These are phyloP conservation scores for Cybosia mesomella DNA, from an alignment of 2,888 invertebrate species.

Conservation along the genomic window DNA sequence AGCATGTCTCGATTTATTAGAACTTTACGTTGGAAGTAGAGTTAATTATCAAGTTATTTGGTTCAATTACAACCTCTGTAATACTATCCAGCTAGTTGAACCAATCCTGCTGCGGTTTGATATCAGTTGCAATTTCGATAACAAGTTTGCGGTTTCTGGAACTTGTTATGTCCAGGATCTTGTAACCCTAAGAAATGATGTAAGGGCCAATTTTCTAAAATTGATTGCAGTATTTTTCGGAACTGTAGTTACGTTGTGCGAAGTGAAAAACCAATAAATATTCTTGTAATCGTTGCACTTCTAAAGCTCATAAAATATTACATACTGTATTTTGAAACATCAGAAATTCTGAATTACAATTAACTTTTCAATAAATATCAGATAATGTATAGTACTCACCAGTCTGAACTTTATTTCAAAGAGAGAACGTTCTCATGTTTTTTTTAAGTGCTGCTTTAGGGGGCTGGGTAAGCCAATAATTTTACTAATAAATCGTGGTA, in stretches of 20 bases:
- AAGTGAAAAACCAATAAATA: constrained; percentile 40
- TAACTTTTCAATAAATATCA: constrained; percentile 37
- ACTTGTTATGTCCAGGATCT: constrained; percentile 39
- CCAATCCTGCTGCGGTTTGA: constrained; percentile 41
- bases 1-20: not conserved
- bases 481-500: constrained; percentile 26
- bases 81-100: constrained; percentile 32
- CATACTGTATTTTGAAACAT: constrained; percentile 19
- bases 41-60: constrained; percentile 28
- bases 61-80: constrained; percentile 32
- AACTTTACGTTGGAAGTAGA: constrained; percentile 9
- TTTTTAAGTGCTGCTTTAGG: no score
- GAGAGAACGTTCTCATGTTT: not conserved
- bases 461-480: constrained; percentile 15
- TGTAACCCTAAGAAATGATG: constrained; percentile 38
- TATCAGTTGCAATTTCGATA: constrained; percentile 45
- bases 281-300: constrained; percentile 36
- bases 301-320: constrained; percentile 40
- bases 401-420: constrained; percentile 28
- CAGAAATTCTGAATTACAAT: constrained; percentile 45
- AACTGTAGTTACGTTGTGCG: constrained; percentile 21
- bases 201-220: constrained; percentile 44
- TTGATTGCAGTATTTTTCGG: constrained; percentile 42
- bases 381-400: not conserved
- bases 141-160: constrained; percentile 46